Percentiles rank a stretch among this genome's conserved stretches.
These are phyloP conservation scores for Rhombomys opimus DNA, from an alignment of 2,113 vertebrate species.

Conservation along the genomic window DNA sequence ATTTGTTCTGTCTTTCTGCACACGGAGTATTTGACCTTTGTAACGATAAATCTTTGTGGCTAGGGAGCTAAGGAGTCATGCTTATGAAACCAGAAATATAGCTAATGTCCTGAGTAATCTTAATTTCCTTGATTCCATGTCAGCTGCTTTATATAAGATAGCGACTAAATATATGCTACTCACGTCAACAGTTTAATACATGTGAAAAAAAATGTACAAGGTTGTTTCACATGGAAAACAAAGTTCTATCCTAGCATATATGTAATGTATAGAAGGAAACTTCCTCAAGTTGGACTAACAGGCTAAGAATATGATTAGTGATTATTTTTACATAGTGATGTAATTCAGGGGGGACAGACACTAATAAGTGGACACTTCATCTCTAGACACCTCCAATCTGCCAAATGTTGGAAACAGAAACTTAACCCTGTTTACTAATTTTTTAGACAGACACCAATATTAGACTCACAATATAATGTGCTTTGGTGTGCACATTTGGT, in stretches of 20 bases:
- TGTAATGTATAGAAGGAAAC: not conserved
- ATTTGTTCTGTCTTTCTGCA: conserved; percentile 45
- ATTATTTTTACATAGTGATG: conserved; percentile 52
- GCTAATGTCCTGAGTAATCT: conserved; percentile 22
- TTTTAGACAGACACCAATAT: conserved; percentile 48
- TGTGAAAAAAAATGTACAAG: conserved; percentile 31
- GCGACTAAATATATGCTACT: conserved; percentile 3
- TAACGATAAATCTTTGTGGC: conserved; percentile 37
- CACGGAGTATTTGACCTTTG: conserved; percentile 39
- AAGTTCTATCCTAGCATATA: conserved; percentile 36
- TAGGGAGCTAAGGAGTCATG: conserved; percentile 11
- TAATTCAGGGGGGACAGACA: conserved; percentile 34
- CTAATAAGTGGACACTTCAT: conserved; percentile 42
- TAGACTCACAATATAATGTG: conserved; percentile 10
- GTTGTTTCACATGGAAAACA: conserved; percentile 9
- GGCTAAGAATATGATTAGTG: conserved; percentile 10
- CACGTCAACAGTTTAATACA: conserved; percentile 49
- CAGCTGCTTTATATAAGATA: conserved; percentile 49
- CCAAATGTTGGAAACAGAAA: conserved; percentile 52
- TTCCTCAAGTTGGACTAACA: not conserved
- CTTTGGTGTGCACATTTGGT: not conserved
- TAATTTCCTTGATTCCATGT: conserved; percentile 48
- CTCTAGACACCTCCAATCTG: not conserved
- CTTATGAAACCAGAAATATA: conserved; percentile 51
- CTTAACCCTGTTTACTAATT: conserved; percentile 51